Conservation (phyloP, 2,113 vertebrate species). For the Zosterops pallidus region DNA sequence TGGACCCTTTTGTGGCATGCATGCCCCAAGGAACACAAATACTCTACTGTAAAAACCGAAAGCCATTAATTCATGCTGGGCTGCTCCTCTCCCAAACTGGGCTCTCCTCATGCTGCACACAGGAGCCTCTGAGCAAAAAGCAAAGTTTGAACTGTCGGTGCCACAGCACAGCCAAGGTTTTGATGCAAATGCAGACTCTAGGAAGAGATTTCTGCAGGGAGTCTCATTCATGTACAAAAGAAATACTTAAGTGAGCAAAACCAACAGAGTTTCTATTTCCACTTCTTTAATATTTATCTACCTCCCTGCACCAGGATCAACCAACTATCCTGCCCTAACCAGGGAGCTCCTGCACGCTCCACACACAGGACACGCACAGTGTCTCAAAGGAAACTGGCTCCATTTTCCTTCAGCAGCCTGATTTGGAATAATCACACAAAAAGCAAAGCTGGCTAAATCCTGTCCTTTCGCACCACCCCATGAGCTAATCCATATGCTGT, state of each 20-base stretch:
- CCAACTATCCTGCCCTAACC: too few relatives aligned
- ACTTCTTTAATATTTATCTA: too few relatives aligned
- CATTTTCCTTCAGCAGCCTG: background rate
- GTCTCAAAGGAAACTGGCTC: background rate
- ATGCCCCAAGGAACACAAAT: background rate
- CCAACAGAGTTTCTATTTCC: background rate
- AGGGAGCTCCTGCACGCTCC: background rate
- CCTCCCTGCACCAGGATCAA: background rate
- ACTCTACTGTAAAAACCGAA: background rate
- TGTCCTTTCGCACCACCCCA: background rate
- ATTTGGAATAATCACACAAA: background rate
- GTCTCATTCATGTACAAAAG: background rate
- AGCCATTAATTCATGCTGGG: accelerated
- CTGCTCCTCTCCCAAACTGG: background rate
- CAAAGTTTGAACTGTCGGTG: background rate
- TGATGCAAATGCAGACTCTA: background rate
- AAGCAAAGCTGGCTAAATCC: background rate
- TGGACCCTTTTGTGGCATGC: accelerated
- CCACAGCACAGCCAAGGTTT: background rate
- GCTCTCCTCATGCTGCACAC: accelerated
- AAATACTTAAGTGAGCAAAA: background rate
- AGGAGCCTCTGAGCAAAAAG: background rate
- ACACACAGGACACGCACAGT: accelerated
- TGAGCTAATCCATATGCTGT: background rate
- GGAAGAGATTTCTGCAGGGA: background rate